Base-by-base conservation (phyloP, 2,888 invertebrate genomes). In the Odontocolon sp. region DNA sequence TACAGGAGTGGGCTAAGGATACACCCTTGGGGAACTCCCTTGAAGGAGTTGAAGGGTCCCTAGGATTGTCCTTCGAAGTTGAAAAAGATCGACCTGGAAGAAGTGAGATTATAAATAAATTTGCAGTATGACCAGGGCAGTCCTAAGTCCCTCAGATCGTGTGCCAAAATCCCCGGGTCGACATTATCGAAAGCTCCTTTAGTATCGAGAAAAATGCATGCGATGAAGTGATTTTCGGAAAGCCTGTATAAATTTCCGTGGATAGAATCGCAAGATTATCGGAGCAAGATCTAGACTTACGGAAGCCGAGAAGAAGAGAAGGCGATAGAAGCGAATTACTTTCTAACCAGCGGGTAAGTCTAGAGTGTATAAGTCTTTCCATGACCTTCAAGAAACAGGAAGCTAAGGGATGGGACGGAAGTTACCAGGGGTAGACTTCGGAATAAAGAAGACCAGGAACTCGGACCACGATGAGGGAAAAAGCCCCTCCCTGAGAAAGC, bases 321-420 rank as follows among this genome's bases (percentile, higher is more conserved):
- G 31, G 5, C 0, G 56, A 31, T 2, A 64, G 18, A 0, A 38
- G 5, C 0, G 5, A 0, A 2, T 28, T 18, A 1, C 1, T 4
- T 18, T 72, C 66, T 0, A 54, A 9, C 72, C 56, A 71, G 45
- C 61, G 64, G 0, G 6, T 5, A 0, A 74, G 2, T 52, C 68
- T 4, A n/a, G 9, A 28, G 0, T 21, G 11, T 3, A 68, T 8
- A 6, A 74, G 18, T 6, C 36, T 36, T 56, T 74, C 63, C 4
- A 61, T 26, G 0, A 74, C 23, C 56, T 74, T 69, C 3, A 68
- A 14, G 2, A 74, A 9, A n/a, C 74, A 74, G 0, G 56, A 74
- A 4, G 74, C 63, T 0, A 74, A 18, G 74, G 11, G 1, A 74
- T 74, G 0, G 74, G 47, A n/a, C 74, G 23, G n/a, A 74, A 69